Evolutionary conservation across 2,888 invertebrate species (phyloP).

Genomic region (Drosophila borborema): DNA sequence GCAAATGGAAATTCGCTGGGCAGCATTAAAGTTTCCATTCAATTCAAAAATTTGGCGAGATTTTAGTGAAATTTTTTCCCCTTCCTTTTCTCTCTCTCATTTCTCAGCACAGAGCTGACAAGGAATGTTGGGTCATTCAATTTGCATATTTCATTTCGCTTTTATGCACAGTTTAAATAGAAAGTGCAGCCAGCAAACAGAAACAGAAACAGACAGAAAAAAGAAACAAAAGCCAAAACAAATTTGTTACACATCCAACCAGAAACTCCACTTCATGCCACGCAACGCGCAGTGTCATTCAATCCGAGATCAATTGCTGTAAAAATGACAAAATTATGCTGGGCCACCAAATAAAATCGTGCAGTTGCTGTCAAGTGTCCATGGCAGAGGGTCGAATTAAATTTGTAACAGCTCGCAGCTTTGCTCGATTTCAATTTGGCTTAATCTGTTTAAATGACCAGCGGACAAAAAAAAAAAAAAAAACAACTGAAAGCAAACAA

Average conservation of each 20-base stretch:
- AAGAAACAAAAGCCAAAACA: conserved; percentile 28
- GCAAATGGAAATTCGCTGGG: conserved; percentile 38
- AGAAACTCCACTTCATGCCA: not conserved
- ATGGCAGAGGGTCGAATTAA: conserved; percentile 39
- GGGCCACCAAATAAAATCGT: conserved; percentile 18
- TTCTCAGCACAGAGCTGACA: not conserved
- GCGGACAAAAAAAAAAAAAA: conserved; percentile 15
- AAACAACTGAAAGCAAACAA: conserved; percentile 19
- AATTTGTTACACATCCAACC: conserved; percentile 25
- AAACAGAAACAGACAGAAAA: conserved; percentile 19
- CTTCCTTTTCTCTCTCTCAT: not conserved
- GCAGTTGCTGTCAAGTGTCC: conserved; percentile 6
- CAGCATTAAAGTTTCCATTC: conserved; percentile 49
- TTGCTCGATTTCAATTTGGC: conserved; percentile 67
- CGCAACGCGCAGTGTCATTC: conserved; percentile 60
- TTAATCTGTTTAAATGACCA: conserved; percentile 73
- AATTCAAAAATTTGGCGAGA: conserved; percentile 24
- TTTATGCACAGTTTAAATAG: conserved; percentile 61
- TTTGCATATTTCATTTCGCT: conserved; percentile 75
- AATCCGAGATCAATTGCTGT: conserved; percentile 79
- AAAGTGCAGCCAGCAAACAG: conserved; percentile 44
- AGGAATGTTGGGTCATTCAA: conserved; percentile 50
- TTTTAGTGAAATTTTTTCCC: not conserved
- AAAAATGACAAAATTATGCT: conserved; percentile 78
- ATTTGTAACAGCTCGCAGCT: conserved; percentile 56